These are phyloP conservation scores for Rhagoletis zephyria DNA, from an alignment of 1,140 invertebrate genomes.

Conservation along the genomic window DNA sequence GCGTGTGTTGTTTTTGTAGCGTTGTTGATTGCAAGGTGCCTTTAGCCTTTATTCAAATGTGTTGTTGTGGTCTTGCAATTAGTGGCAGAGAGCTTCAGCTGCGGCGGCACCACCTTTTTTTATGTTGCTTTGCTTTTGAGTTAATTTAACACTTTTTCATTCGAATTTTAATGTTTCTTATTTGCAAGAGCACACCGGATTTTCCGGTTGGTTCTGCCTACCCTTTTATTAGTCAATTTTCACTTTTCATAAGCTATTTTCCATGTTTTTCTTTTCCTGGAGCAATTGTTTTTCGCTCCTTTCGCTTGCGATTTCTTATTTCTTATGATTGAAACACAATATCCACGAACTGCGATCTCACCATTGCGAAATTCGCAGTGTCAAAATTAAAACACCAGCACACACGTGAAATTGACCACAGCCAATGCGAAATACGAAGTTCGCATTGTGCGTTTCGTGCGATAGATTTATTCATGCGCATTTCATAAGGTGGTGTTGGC, in stretches of 20 bases:
- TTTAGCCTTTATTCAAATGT: not conserved
- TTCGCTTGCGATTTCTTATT: not conserved
- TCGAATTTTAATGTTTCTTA: not conserved
- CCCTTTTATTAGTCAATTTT: conserved; percentile 22
- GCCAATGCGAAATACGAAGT: too few species aligned
- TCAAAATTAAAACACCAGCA: too few species aligned
- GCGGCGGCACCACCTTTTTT: conserved; percentile 41
- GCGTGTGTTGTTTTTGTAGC: conserved; percentile 3
- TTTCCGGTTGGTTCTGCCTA: not conserved
- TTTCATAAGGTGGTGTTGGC: too few species aligned
- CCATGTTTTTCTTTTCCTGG: not conserved
- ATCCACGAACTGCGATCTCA: too few species aligned
- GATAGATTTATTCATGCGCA: too few species aligned
- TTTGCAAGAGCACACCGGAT: too few species aligned
- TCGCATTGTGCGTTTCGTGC: too few species aligned
- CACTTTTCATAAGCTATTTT: conserved; percentile 26
- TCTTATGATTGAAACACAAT: not conserved
- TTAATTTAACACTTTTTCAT: not conserved
- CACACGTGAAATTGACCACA: too few species aligned
- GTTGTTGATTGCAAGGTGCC: not conserved
- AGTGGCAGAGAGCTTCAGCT: conserved; percentile 19
- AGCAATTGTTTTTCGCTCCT: conserved; percentile 18
- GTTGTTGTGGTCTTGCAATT: conserved; percentile 10
- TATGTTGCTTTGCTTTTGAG: not conserved
- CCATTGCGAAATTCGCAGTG: too few species aligned